These are phyloP conservation scores for Diogma glabrata DNA, from an alignment of 2,888 invertebrate genomes.

Conservation along the genomic window DNA sequence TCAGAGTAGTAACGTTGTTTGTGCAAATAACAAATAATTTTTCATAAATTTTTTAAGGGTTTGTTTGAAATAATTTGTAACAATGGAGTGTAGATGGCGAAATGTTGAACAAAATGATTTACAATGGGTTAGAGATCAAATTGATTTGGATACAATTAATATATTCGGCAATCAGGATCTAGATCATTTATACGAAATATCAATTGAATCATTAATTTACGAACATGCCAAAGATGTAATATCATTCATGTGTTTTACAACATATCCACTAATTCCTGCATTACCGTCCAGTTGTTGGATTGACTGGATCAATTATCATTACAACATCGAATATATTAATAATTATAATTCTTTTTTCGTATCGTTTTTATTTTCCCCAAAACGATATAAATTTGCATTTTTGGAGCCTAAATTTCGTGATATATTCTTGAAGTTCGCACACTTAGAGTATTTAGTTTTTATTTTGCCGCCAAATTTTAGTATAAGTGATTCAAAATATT, in stretches of 20 bases:
- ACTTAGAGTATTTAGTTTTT: slow-evolving; percentile 13
- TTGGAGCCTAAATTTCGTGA: neutral
- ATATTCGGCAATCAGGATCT: neutral
- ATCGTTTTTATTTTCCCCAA: slow-evolving; percentile 42
- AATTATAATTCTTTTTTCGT: slow-evolving; percentile 45
- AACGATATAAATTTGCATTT: slow-evolving; percentile 9
- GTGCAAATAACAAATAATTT: too few species aligned
- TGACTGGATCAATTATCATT: slow-evolving; percentile 44
- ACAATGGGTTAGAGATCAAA: too few species aligned
- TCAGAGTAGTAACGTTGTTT: too few species aligned
- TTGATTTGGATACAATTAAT: too few species aligned
- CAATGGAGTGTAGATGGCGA: too few species aligned
- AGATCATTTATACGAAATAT: neutral
- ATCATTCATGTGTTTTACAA: slow-evolving; percentile 31
- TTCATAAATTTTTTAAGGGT: too few species aligned
- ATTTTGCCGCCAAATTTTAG: slow-evolving; percentile 12
- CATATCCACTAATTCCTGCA: slow-evolving; percentile 44
- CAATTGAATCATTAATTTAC: neutral
- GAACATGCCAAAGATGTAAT: slow-evolving; percentile 17
- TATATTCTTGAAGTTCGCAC: slow-evolving; percentile 8
- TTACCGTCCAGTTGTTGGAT: slow-evolving; percentile 45
- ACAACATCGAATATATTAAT: slow-evolving; percentile 21
- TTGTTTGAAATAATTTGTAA: too few species aligned
- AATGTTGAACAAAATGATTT: too few species aligned
- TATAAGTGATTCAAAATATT: slow-evolving; percentile 12